Conservation (phyloP, 2,113 vertebrate genomes). For the Lepisosteus oculatus region DNA sequence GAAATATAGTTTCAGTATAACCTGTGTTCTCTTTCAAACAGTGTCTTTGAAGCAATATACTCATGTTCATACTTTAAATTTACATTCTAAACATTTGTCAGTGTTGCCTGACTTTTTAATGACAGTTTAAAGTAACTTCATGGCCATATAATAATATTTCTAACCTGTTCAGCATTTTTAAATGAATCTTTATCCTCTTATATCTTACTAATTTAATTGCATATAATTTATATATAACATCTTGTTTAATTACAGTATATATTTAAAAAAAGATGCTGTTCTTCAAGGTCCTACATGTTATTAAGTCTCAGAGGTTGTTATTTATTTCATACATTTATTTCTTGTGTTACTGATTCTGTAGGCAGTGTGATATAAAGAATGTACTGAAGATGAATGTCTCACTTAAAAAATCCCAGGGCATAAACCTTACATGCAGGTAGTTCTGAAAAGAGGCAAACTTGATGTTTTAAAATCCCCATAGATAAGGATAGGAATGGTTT, state of each 20-base stretch:
- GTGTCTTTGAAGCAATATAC: too few species aligned
- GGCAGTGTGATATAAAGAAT: not conserved
- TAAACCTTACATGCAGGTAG: not conserved
- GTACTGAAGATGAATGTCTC: not conserved
- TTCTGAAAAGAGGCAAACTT: not conserved
- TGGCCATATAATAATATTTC: too few species aligned
- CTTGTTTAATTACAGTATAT: too few species aligned
- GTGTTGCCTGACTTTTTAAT: too few species aligned
- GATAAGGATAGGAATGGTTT: not conserved
- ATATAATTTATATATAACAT: too few species aligned
- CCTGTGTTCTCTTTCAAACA: too few species aligned
- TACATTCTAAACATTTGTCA: too few species aligned
- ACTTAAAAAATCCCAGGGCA: slow-evolving; percentile 10
- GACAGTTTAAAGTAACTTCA: too few species aligned
- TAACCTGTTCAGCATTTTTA: too few species aligned
- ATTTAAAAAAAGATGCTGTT: not conserved
- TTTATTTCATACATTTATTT: not conserved
- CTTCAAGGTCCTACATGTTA: not conserved
- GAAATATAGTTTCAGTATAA: too few species aligned
- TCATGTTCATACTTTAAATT: too few species aligned
- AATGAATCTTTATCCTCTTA: too few species aligned
- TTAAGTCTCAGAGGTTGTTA: slow-evolving; percentile 4
- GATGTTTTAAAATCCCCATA: slow-evolving; percentile 10
- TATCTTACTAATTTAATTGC: not conserved
- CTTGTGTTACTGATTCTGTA: not conserved